Conservation (phyloP, 2,888 invertebrate genomes). For the Polyploca ridens region DNA sequence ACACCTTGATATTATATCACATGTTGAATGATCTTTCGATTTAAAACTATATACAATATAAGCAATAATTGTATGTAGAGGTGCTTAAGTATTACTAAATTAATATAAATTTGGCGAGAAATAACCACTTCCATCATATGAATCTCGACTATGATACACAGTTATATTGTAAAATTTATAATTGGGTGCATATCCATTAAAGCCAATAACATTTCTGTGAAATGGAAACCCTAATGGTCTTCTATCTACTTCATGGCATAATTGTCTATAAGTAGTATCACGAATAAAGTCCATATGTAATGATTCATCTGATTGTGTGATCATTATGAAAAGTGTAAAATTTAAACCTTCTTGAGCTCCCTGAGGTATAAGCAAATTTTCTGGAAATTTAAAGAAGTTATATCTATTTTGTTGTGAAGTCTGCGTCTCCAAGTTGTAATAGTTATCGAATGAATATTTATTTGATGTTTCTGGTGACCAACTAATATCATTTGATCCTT, state of each 20-base stretch:
- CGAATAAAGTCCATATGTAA: slow-evolving; percentile 35
- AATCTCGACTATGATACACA: slow-evolving; percentile 59
- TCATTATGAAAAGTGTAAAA: slow-evolving; percentile 68
- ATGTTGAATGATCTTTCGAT: no score
- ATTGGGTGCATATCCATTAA: slow-evolving; percentile 51
- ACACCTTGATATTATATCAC: no score
- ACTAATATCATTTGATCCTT: slow-evolving; percentile 59
- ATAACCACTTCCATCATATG: slow-evolving; percentile 43
- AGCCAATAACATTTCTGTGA: slow-evolving; percentile 54
- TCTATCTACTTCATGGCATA: slow-evolving; percentile 51
- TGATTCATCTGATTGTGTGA: slow-evolving; percentile 52
- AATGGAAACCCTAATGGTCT: slow-evolving; percentile 77
- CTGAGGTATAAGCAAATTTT: slow-evolving; percentile 66
- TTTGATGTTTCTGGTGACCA: slow-evolving; percentile 60
- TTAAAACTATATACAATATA: no score
- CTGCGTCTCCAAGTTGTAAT: slow-evolving; percentile 51
- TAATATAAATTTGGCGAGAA: slow-evolving; percentile 64
- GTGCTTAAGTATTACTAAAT: slow-evolving; percentile 48
- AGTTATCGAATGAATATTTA: slow-evolving; percentile 56
- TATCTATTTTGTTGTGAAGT: slow-evolving; percentile 43
- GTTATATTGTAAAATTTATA: slow-evolving; percentile 69
- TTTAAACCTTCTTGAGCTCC: slow-evolving; percentile 65
- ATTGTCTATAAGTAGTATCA: slow-evolving; percentile 43
- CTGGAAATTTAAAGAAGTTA: slow-evolving; percentile 68
- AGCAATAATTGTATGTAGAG: neutral